Evolutionary conservation across 2,797 vertebrate genomes (phyloP).

Genomic region (Corythornis leucogaster): DNA sequence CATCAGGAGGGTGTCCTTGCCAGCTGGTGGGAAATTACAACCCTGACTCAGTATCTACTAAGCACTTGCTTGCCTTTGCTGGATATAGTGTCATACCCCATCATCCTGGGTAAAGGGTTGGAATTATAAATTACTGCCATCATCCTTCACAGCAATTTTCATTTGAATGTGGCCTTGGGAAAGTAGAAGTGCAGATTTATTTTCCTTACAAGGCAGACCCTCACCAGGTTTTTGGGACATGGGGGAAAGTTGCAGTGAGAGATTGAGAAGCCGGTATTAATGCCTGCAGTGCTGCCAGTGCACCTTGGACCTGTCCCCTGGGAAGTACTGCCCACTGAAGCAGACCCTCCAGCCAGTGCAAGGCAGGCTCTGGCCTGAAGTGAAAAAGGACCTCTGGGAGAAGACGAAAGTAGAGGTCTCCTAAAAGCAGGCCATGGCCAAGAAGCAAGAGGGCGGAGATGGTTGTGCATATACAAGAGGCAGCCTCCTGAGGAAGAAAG

Average conservation of each 20-base stretch:
- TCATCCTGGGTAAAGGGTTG: not conserved
- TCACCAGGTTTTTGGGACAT: not conserved
- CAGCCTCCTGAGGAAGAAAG: not conserved
- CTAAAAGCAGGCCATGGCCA: not conserved
- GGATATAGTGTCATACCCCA: not conserved
- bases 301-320: not conserved
- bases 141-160: not conserved
- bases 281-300: not conserved
- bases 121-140: not conserved
- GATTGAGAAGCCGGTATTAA: not conserved
- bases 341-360: not conserved
- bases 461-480: not conserved
- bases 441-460: not conserved
- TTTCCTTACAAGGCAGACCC: not conserved
- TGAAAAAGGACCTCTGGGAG: not conserved
- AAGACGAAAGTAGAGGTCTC: not conserved
- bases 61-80: conserved; percentile 12
- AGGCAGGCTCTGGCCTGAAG: not conserved
- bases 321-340: not conserved
- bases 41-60: not conserved
- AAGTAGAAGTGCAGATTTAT: not conserved
- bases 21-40: conserved; percentile 22
- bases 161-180: not conserved
- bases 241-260: not conserved
- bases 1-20: not conserved